Evolutionary conservation across 2,797 vertebrate species (phyloP), one percentile per base, ranked within the genome.

Genomic region (Apogon talboti): DNA sequence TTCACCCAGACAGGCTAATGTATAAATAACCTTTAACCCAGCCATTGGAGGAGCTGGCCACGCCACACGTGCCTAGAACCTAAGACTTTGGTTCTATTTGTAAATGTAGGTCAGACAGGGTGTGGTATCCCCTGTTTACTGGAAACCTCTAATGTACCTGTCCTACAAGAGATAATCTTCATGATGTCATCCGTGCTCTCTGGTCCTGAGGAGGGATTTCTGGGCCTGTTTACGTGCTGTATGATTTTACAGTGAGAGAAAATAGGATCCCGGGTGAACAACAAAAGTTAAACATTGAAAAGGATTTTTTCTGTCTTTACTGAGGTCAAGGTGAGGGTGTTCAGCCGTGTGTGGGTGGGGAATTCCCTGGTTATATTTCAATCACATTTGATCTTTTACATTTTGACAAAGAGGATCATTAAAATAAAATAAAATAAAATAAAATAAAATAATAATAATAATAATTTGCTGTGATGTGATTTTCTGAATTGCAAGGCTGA

Each of bases 51-150:
- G 41, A 87, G 66, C 83, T 78, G 15, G 15, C 62, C 49, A 54
- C 3, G 16, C 48, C 54, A 84, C 87, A 90, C 83, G 87, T 92
- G 90, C 76, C 61, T 66, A 73, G 76, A 78, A 82, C 77, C 68
- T 78, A 81, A 89, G 81, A 78, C 75, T 73, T 51, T 54, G 68
- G 52, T 64, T 87, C 90, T 87, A 90, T 90, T 89, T 87, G 78
- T 78, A 79, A 85, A 93, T 91, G 85, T 92, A 74, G 92, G 92
- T 92, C 92, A 92, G 88, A 90, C 82, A 57, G 79, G 71, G 66
- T 66, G 87, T 77, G 74, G 79, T 78, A 24, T 73, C 54, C 59
- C 54, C 70, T 85, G 83, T 90, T 90, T 89, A 88, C 88, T 84
- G 81, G 74, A 83, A 87, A 79, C 78, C 79, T 86, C 61, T 88